A percentile compares a stretch with the other conserved stretches of the same genome.
phyloP scores from a whole-genome alignment of 1,140 invertebrate species.

The Conus betulinus region DNA sequence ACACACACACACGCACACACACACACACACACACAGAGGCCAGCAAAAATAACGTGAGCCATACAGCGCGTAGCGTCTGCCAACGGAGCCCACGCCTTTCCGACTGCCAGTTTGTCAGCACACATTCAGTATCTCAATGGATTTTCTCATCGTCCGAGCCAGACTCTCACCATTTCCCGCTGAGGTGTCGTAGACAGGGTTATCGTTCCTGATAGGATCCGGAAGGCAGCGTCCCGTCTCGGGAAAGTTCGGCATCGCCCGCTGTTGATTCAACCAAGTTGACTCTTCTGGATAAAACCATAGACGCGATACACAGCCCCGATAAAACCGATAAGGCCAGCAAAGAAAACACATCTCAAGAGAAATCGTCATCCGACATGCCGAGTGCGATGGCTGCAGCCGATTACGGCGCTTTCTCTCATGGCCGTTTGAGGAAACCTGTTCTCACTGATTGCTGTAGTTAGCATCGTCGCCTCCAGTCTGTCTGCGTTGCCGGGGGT shows the following conservation, averaged over 20 bases:
- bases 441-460: neutral
- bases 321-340: neutral
- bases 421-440: neutral
- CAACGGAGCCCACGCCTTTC: neutral
- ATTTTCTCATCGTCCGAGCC: neutral
- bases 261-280: slow-evolving; percentile 21
- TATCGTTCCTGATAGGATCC: neutral
- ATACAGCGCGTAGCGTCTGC: neutral
- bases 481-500: neutral
- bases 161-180: neutral
- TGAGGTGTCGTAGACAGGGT: neutral
- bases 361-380: slow-evolving; percentile 17
- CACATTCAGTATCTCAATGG: neutral
- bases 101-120: neutral
- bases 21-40: neutral
- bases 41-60: neutral
- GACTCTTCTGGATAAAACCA: neutral
- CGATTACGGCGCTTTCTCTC: neutral
- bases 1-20: neutral
- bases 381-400: neutral
- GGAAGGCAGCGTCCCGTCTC: slow-evolving; percentile 9
- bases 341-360: slow-evolving; percentile 22
- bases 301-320: no score
- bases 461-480: neutral
- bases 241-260: slow-evolving; percentile 23